Evolutionary conservation across 2,797 vertebrate species (phyloP).

Genomic region (Pygocentrus nattereri): DNA sequence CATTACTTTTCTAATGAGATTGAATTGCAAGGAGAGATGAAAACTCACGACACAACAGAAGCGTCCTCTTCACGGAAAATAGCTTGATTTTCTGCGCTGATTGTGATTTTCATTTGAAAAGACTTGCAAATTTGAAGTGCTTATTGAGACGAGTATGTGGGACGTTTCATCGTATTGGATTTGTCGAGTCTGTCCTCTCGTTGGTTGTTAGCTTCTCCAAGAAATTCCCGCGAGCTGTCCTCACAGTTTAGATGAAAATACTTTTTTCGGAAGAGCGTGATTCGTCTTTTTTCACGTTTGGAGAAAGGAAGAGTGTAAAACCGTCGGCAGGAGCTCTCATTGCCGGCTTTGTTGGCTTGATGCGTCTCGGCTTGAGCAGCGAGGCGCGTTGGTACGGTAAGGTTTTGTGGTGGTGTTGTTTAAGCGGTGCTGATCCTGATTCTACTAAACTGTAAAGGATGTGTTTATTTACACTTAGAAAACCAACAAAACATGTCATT

Average conservation of each 20-base stretch:
- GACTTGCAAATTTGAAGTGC: slow-evolving; percentile 29
- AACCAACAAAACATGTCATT: no score
- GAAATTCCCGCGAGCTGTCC: slow-evolving; percentile 30
- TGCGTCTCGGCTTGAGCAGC: slow-evolving; percentile 28
- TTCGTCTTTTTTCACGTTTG: slow-evolving; percentile 2
- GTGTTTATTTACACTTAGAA: no score
- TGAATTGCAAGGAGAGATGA: neutral
- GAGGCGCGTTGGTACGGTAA: slow-evolving; percentile 24
- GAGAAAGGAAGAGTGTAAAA: slow-evolving; percentile 5
- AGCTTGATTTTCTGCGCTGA: neutral
- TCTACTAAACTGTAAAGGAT: no score
- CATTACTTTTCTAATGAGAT: neutral
- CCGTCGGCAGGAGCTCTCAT: slow-evolving; percentile 19
- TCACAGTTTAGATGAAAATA: slow-evolving; percentile 39
- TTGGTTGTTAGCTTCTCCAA: slow-evolving; percentile 24
- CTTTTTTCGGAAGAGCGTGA: slow-evolving; percentile 2
- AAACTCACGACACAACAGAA: neutral
- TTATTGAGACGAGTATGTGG: slow-evolving; percentile 22
- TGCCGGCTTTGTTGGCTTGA: slow-evolving; percentile 9
- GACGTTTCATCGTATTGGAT: slow-evolving; percentile 22
- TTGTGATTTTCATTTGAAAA: slow-evolving; percentile 36
- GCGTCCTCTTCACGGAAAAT: slow-evolving; percentile 4
- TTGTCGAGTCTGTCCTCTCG: slow-evolving; percentile 10
- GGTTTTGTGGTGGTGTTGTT: slow-evolving; percentile 41
- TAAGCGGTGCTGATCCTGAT: no score